Evolutionary conservation across 2,113 vertebrate genomes (phyloP).

Genomic region (Tychaedon coryphoeus): DNA sequence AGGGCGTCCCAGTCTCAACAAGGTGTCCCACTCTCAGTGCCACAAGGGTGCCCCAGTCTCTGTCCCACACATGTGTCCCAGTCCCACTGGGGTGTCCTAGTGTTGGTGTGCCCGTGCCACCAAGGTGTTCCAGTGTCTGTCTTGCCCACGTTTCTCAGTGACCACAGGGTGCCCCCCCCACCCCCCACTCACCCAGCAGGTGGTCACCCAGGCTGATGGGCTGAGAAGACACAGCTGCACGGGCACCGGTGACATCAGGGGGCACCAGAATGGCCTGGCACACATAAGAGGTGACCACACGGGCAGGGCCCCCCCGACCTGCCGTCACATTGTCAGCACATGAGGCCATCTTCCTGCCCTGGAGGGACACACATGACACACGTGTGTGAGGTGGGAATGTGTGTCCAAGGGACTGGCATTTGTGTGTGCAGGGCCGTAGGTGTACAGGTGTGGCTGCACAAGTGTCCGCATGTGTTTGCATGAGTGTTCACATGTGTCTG

Average conservation of each 20-base stretch:
- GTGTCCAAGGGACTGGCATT: neutral
- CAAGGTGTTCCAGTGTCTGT: neutral
- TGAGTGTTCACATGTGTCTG: neutral
- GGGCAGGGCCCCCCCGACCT: neutral
- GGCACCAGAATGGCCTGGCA: neutral
- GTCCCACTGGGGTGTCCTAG: neutral
- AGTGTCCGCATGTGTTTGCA: neutral
- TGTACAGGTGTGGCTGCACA: neutral
- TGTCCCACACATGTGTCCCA: neutral
- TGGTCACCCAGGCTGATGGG: neutral
- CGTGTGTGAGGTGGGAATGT: neutral
- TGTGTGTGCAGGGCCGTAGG: fast-evolving
- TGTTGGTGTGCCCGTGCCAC: neutral
- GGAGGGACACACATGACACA: neutral
- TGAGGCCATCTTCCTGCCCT: neutral
- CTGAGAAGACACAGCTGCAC: neutral
- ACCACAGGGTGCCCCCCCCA: neutral
- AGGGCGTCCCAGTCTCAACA: neutral
- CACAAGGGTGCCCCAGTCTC: neutral
- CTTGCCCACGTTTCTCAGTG: neutral
- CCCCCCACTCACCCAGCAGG: neutral
- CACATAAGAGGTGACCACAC: neutral
- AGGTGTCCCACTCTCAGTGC: neutral
- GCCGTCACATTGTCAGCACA: neutral
- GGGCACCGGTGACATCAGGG: neutral